phyloP scores from a whole-genome alignment of 2,113 vertebrate species.

The Psephotus haematonotus region DNA sequence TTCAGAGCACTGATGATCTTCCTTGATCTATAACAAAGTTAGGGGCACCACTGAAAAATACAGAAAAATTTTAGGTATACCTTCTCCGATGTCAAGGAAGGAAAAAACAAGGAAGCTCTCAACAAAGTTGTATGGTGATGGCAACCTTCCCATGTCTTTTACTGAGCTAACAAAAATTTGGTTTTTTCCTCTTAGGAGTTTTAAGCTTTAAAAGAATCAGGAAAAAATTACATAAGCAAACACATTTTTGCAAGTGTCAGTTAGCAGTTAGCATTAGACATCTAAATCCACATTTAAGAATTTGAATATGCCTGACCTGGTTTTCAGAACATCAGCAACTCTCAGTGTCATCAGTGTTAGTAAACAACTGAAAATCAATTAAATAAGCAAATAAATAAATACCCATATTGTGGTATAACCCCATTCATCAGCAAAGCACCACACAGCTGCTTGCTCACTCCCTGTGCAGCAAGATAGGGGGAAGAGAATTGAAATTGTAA shows the following conservation, averaged over 20 bases:
- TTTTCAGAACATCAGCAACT: not conserved
- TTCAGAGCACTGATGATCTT: not conserved
- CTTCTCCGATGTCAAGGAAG: not conserved
- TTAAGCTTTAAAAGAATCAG: not conserved
- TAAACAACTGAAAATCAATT: not conserved
- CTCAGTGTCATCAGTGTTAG: not conserved
- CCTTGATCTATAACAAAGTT: not conserved
- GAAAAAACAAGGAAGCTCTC: not conserved
- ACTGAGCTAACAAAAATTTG: not conserved
- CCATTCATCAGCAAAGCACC: not conserved
- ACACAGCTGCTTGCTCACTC: not conserved
- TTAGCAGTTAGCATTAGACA: not conserved
- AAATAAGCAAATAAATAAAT: not conserved
- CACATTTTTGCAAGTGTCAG: not conserved
- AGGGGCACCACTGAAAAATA: not conserved
- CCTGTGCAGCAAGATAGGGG: rapidly evolving
- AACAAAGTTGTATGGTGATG: not conserved
- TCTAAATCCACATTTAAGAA: not conserved
- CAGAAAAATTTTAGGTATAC: not conserved
- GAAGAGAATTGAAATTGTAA: not conserved
- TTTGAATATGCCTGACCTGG: not conserved
- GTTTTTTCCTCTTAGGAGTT: not conserved
- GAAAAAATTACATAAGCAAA: not conserved
- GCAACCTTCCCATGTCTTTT: not conserved
- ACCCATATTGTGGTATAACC: not conserved